A percentile compares a stretch with the other conserved stretches of the same genome.
Conservation (phyloP, 2,888 invertebrate genomes). For the Clunio marinus region DNA sequence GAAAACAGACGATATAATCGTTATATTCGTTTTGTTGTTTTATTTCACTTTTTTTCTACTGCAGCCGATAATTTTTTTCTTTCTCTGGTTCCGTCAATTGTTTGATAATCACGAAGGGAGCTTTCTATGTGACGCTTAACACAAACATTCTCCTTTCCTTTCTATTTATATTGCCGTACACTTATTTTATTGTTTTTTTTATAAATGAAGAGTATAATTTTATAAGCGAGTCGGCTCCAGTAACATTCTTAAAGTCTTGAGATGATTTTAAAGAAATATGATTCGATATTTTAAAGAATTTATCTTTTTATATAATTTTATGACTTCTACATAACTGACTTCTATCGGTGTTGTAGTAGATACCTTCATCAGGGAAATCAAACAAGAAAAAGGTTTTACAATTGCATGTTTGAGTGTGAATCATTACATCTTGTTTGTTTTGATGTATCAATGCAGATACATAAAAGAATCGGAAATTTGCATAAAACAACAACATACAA, state of each 20-base stretch:
- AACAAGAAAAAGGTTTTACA: not conserved
- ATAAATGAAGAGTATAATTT: not conserved
- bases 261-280: not conserved
- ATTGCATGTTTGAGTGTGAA: not conserved
- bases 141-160: constrained; percentile 23
- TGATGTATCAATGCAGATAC: constrained; percentile 7
- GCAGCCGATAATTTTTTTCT: not conserved
- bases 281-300: no score
- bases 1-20: not conserved
- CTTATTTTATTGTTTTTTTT: constrained; percentile 29
- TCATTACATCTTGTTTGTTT: not conserved
- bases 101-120: constrained; percentile 30
- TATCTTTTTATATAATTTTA: no score
- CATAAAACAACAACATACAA: not conserved
- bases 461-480: not conserved
- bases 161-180: constrained; percentile 25
- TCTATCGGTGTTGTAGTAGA: no score
- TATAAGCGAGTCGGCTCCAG: not conserved
- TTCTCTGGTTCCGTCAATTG: constrained; percentile 10
- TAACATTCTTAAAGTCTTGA: constrained; percentile 2
- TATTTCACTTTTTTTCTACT: not conserved
- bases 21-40: not conserved
- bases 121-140: constrained; percentile 14
- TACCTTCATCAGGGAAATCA: no score
- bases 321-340: no score